Evolutionary conservation across 2,797 vertebrate genomes (phyloP), one percentile per base, ranked within the genome.

Genomic region (Distichodus sexfasciatus): DNA sequence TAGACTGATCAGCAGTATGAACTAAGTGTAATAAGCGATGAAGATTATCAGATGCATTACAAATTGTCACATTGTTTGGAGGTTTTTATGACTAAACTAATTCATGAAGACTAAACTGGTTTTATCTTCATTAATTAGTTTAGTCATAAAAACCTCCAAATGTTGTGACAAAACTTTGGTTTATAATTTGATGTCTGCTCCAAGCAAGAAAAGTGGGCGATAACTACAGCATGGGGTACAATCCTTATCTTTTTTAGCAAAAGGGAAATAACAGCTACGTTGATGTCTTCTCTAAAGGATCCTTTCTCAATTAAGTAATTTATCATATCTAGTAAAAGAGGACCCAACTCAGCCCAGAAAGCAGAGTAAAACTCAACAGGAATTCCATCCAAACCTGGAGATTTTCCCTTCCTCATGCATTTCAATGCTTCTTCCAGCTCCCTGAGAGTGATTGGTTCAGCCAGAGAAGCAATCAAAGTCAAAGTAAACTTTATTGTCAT

Each of bases 261-360:
- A 10, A 21, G n/a, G 1, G 9, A 17, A 2, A 38, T 38, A 36
- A 38, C 19, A 7, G 15, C 33, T 23, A 7, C 36, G 6, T 57
- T 38, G 6, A 36, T 10, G 2, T 11, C 1, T 35, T 14, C n/a
- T 1, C 11, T 1, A 36, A 57, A 36, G 2, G 17, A 12, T 0
- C 46, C 59, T 10, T 64, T 28, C 24, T 17, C 28, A 33, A 29
- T 24, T 17, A 59, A 71, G 24, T 44, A 66, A 26, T 65, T 14
- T 24, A 66, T 66, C 17, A 36, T 47, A 9, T 40, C 26, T 38
- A 51, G 1, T 24, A 23, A 6, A 24, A 21, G 14, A 8, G 28
- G 3, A 1, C 35, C 53, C 7, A 66, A 4, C 4, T 21, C 7
- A 11, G 14, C 14, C 48, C 15, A 61, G 3, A 68, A 64, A 33